Percentiles rank a stretch among this genome's conserved stretches.
Conservation (phyloP, 2,888 invertebrate species). For the Eupithecia centaureata region DNA sequence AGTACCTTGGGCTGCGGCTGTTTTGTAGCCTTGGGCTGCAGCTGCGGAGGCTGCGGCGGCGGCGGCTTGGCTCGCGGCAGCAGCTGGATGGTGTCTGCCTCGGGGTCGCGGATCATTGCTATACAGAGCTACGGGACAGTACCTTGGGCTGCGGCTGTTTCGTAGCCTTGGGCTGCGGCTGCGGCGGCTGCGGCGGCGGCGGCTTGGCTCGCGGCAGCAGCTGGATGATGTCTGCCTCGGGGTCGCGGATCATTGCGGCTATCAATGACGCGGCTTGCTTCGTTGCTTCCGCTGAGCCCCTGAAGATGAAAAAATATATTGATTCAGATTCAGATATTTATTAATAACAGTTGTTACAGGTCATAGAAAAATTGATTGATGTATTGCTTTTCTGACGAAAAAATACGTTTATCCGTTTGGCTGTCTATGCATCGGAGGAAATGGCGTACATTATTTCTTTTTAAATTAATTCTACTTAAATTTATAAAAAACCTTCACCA, state of each 20-base stretch:
- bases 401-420: no score
- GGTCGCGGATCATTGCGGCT: slow-evolving; percentile 96
- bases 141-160: slow-evolving; percentile 74
- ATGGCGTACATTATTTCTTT: no score
- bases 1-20: slow-evolving; percentile 68
- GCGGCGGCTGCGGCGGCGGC: slow-evolving; percentile 84
- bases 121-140: slow-evolving; percentile 7
- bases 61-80: slow-evolving; percentile 87
- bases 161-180: slow-evolving; percentile 76
- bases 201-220: slow-evolving; percentile 89
- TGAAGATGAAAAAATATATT: no score
- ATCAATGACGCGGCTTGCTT: slow-evolving; percentile 97
- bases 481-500: no score
- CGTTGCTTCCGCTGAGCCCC: slow-evolving; percentile 95
- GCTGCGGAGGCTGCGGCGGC: slow-evolving; percentile 84
- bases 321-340: no score
- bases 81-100: slow-evolving; percentile 86
- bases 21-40: slow-evolving; percentile 76
- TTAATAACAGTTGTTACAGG: no score
- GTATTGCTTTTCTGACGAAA: no score
- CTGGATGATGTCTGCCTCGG: slow-evolving; percentile 94
- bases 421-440: no score
- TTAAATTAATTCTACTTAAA: no score
- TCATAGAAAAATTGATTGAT: no score
- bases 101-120: not conserved